Evolutionary conservation across 2,113 vertebrate genomes (phyloP), one percentile per base, ranked within the genome.

Genomic region (Paradoxurus hermaphroditus): DNA sequence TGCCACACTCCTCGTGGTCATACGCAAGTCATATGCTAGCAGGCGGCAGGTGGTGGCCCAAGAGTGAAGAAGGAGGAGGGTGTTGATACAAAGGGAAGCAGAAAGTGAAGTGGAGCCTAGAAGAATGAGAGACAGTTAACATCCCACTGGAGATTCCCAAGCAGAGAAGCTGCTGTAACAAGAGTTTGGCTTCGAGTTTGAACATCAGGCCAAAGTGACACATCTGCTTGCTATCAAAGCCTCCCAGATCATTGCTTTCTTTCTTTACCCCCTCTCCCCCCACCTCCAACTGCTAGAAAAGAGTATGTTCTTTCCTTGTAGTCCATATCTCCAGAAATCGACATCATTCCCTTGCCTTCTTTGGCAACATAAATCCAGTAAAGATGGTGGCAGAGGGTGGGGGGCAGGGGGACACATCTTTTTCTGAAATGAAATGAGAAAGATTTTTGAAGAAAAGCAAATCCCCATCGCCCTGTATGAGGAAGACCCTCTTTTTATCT

Each of bases 161-260:
- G 90, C 90, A 90, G 81, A 34, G 23, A 72, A 59, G 34, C 34
- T 84, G 68, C 56, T 4, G 10, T 25, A 27, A 68, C n/a, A 67
- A 83, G 78, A 70, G n/a, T 41, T 44, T 84, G 92, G 83, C 86
- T 93, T 44, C 16, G 14, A 7, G 56, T 90, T 25, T n/a, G 81
- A 77, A 51, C 0, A 0, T 39, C 29, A 44, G 79, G 59, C 70
- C 56, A 46, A 67, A 75, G 63, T 10, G 18, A 59, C 63, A 27
- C 59, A 89, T 84, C 85, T 95, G 68, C 82, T 96, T 89, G 63
- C 49, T 65, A 59, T 79, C 86, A 87, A 25, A 83, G 41, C 63
- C 49, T 86, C 90, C 73, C 70, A 65, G 73, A 70, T 83, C 29
- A 1, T 13, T 18, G 29, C 82, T 41, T 36, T 68, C 41, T 51